These are phyloP conservation scores for Tupaia tana DNA, from an alignment of 2,113 vertebrate species.

Conservation along the genomic window DNA sequence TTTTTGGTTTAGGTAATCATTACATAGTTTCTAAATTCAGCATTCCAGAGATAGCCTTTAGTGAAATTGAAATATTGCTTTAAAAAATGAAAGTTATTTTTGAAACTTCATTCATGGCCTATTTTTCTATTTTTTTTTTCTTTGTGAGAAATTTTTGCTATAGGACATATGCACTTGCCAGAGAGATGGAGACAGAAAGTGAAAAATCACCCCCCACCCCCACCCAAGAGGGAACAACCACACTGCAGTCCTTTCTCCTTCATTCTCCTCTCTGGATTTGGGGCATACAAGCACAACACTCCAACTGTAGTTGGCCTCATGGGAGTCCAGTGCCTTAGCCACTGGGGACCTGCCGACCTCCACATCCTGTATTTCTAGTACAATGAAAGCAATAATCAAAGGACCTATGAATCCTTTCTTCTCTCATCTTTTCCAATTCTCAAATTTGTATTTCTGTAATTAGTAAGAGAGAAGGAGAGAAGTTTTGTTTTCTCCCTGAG, in stretches of 20 bases:
- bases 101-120: not conserved
- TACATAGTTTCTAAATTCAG: not conserved
- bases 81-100: not conserved
- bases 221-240: no score
- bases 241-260: no score
- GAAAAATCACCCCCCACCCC: no score
- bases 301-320: no score
- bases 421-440: not conserved
- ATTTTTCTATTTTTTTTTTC: not conserved
- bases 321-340: no score
- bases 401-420: not conserved
- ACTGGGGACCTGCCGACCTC: no score
- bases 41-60: not conserved
- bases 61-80: not conserved
- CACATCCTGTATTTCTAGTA: not conserved
- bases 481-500: not conserved
- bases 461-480: not conserved
- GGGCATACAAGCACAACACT: no score
- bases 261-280: no score
- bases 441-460: not conserved
- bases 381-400: not conserved
- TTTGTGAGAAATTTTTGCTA: no score
- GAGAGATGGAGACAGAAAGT: no score
- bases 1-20: not conserved
- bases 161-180: no score